These are phyloP conservation scores for Orussus abietinus DNA, from an alignment of 1,140 invertebrate genomes.

Conservation along the genomic window DNA sequence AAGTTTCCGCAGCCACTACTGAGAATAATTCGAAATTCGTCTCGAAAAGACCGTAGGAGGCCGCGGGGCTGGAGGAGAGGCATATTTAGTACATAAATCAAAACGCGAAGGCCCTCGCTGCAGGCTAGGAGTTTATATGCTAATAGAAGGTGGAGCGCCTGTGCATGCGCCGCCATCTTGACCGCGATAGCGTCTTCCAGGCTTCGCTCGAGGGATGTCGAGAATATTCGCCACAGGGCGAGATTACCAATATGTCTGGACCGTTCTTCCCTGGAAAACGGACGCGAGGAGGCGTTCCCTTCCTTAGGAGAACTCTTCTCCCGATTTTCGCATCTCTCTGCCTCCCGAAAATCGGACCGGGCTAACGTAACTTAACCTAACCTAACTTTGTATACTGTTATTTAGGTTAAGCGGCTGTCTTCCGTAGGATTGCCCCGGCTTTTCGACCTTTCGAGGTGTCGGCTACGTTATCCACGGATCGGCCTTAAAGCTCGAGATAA, in stretches of 20 bases:
- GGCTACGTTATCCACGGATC: constrained; percentile 15
- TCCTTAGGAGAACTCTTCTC: too few species aligned
- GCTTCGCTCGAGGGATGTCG: constrained; percentile 19
- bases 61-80: constrained; percentile 35
- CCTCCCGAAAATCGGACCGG: background rate
- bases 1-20: background rate
- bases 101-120: constrained; percentile 40
- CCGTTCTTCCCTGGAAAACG: constrained; percentile 4
- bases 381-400: too few species aligned
- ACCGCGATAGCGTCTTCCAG: constrained; percentile 42
- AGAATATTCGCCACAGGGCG: constrained; percentile 37
- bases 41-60: constrained; percentile 12
- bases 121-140: constrained; percentile 51
- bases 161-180: constrained; percentile 49
- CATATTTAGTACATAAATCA: constrained; percentile 55
- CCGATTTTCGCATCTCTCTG: background rate
- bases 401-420: too few species aligned
- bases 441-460: too few species aligned
- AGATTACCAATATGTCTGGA: constrained; percentile 40
- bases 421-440: too few species aligned
- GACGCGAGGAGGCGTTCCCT: too few species aligned
- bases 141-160: constrained; percentile 48
- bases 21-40: background rate
- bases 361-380: background rate
- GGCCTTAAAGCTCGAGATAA: constrained; percentile 13